Evolutionary conservation across 2,113 vertebrate species (phyloP), one percentile per base, ranked within the genome.

Genomic region (Malaclemys terrapin): DNA sequence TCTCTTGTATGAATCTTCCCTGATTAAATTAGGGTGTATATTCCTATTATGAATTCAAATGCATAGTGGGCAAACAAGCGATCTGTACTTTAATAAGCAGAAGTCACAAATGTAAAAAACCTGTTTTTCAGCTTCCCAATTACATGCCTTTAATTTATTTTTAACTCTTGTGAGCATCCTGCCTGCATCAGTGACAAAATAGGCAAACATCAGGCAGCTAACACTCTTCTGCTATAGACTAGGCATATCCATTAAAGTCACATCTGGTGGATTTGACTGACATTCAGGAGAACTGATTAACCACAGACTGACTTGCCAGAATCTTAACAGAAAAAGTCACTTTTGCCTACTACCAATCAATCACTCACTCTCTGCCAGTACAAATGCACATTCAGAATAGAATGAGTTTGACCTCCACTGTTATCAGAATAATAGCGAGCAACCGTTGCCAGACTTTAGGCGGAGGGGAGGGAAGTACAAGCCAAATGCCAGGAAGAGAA

Each of bases 361-460:
- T 97, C 94, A 89, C 59, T 95, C 78, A 13, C 89, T 82, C 76
- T 49, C 75, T 87, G 81, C 84, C 78, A 94, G 94, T 86, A 93
- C 92, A 97, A 97, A 96, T 93, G 93, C 78, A 92, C 91, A 90
- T 96, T 96, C 96, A 96, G 92, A 93, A 89, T 10, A 49, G 87
- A 97, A 96, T 88, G 89, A 93, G 47, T 95, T 97, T 98, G 95
- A 97, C 96, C 96, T 90, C 80, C 81, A 49, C 80, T 89, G 91
- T 90, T 93, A 96, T 88, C 93, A 91, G 92, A 93, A 83, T 92
- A 95, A 96, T 84, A 93, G 93, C 8, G 11, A 95, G 92, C 93
- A 94, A 89, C 82, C 88, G 38, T n/a, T 94, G 89, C 91, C 93
- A 96, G 95, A 38, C 79, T 97, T 93, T 13, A 52, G 90, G 14